These are phyloP conservation scores for Nephrotoma appendiculata DNA, from an alignment of 2,888 invertebrate genomes.

Conservation along the genomic window DNA sequence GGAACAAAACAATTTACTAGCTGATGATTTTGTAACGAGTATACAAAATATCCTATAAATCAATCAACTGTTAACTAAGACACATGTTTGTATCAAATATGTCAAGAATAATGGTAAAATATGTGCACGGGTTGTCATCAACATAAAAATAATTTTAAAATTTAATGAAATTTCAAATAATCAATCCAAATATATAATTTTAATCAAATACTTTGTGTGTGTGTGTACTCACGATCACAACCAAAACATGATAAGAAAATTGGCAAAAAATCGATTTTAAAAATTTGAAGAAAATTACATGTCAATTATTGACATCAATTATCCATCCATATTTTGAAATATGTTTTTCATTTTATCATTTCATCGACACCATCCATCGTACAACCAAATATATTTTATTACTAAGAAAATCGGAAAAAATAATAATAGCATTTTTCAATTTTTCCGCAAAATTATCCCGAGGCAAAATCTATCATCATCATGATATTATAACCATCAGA, in stretches of 20 bases:
- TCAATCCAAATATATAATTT: neutral
- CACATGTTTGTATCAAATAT: too few species aligned
- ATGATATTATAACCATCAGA: neutral
- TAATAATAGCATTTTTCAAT: neutral
- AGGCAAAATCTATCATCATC: neutral
- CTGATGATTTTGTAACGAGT: too few species aligned
- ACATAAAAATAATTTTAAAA: neutral
- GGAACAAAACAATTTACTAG: too few species aligned
- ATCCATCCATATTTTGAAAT: neutral
- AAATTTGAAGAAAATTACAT: neutral
- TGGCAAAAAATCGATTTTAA: neutral
- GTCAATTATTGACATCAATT: neutral
- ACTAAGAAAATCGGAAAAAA: neutral
- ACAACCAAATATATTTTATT: neutral
- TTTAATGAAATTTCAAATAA: neutral
- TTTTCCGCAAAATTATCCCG: neutral
- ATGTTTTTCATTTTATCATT: neutral
- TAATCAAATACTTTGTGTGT: neutral
- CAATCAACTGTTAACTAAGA: too few species aligned
- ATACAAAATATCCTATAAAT: too few species aligned
- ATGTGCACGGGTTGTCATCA: neutral
- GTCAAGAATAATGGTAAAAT: too few species aligned
- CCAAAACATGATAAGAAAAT: neutral
- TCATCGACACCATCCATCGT: neutral
- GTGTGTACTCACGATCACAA: neutral